Percentiles rank a stretch among this genome's conserved stretches.
phyloP scores from a whole-genome alignment of 2,113 vertebrate genomes.

The Syngnathus typhle region DNA sequence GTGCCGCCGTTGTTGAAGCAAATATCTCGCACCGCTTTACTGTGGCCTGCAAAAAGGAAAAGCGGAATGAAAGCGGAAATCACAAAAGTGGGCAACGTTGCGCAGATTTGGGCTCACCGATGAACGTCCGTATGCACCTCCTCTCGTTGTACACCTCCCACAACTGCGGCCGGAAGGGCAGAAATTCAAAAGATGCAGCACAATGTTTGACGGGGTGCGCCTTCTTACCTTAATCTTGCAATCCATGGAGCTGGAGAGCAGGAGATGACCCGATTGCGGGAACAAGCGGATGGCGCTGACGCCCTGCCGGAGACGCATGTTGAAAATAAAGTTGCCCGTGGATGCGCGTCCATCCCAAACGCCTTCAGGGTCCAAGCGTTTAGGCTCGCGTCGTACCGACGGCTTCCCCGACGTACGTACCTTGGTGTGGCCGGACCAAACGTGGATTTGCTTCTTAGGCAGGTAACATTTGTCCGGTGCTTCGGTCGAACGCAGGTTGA shows the following conservation, averaged over 20 bases:
- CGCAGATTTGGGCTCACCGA: slow-evolving; percentile 73
- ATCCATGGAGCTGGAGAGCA: slow-evolving; percentile 95
- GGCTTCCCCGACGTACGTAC: slow-evolving; percentile 61
- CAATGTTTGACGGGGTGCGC: not conserved
- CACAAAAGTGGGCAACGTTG: not conserved
- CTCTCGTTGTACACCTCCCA: slow-evolving; percentile 98
- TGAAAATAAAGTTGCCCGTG: too few relatives aligned
- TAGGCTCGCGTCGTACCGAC: not conserved
- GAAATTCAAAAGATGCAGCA: not conserved
- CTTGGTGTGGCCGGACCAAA: slow-evolving; percentile 98
- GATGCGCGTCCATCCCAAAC: not conserved
- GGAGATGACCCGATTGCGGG: slow-evolving; percentile 87
- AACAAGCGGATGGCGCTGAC: slow-evolving; percentile 95
- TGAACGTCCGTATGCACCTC: slow-evolving; percentile 90
- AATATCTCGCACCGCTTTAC: slow-evolving; percentile 95
- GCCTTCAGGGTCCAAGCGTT: not conserved
- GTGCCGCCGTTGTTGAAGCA: slow-evolving; percentile 91
- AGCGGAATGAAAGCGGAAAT: slow-evolving; percentile 16
- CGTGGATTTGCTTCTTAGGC: slow-evolving; percentile 95
- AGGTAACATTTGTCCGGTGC: slow-evolving; percentile 95
- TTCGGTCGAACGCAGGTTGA: slow-evolving; percentile 86
- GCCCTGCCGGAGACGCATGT: slow-evolving; percentile 66
- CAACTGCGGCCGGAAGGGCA: slow-evolving; percentile 63
- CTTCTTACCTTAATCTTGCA: slow-evolving; percentile 93
- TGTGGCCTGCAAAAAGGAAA: slow-evolving; percentile 76